Conservation (phyloP, 2,888 invertebrate genomes). For the Hedya salicella region DNA sequence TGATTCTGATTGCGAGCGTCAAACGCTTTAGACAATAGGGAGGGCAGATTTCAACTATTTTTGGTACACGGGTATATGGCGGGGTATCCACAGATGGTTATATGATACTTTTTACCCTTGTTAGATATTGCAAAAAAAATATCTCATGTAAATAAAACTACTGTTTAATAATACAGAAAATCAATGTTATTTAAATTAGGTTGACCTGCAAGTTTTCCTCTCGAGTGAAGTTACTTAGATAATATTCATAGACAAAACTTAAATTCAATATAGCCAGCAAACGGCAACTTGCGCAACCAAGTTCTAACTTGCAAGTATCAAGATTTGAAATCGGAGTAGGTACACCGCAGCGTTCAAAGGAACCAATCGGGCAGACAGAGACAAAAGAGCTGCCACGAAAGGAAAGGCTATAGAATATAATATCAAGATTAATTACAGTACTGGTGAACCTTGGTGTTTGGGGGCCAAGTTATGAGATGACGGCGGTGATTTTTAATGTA, state of each 20-base stretch:
- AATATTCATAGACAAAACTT: neutral
- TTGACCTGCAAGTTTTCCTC: no score
- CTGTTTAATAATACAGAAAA: no score
- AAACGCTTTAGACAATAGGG: no score
- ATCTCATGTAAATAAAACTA: no score
- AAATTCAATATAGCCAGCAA: constrained; percentile 14
- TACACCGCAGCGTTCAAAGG: constrained; percentile 35
- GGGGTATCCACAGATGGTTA: no score
- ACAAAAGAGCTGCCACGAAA: constrained; percentile 42
- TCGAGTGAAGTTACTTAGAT: neutral
- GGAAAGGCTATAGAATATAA: constrained; percentile 41
- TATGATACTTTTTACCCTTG: no score
- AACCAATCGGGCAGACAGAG: constrained; percentile 39
- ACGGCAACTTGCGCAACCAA: neutral
- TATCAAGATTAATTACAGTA: constrained; percentile 43
- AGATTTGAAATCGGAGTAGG: constrained; percentile 30
- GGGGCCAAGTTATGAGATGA: constrained; percentile 1
- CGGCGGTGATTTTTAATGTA: neutral
- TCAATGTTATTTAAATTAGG: no score
- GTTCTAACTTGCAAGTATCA: constrained; percentile 34
- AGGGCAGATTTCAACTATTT: no score
- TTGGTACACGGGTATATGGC: no score
- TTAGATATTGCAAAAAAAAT: no score
- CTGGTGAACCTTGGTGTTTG: constrained; percentile 26
- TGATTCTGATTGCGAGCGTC: no score